phyloP scores from a whole-genome alignment of 1,140 invertebrate genomes.

The Aphelinus certus region DNA sequence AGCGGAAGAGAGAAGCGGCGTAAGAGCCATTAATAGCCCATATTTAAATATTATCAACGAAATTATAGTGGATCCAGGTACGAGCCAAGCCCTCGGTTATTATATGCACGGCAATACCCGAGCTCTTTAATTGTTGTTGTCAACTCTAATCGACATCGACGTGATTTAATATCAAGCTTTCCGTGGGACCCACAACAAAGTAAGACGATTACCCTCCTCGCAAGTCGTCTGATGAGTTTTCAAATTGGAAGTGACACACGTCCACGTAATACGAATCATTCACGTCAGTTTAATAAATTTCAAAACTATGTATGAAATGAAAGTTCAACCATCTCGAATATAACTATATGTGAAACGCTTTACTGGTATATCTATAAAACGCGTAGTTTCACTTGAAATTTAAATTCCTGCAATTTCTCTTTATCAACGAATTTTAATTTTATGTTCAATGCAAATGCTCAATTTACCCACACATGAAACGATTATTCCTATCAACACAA shows the following conservation, averaged over 20 bases:
- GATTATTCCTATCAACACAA: constrained; percentile 5
- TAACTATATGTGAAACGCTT: too few species aligned
- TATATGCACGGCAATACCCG: constrained; percentile 36
- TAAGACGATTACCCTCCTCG: too few species aligned
- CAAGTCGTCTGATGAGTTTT: too few species aligned
- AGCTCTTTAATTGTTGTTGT: constrained; percentile 58
- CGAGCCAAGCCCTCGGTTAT: constrained; percentile 46
- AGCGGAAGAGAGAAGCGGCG: constrained; percentile 36
- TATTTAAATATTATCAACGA: constrained; percentile 65
- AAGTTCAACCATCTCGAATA: too few species aligned
- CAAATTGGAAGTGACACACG: too few species aligned
- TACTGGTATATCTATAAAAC: background rate
- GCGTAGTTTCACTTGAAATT: too few species aligned
- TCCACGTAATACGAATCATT: too few species aligned
- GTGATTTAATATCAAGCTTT: constrained; percentile 58
- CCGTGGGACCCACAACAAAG: too few species aligned
- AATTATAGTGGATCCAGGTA: constrained; percentile 57
- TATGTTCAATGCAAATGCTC: constrained; percentile 1
- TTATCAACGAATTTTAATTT: background rate
- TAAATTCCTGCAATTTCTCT: too few species aligned
- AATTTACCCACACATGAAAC: constrained; percentile 8
- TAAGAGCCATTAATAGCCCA: constrained; percentile 46
- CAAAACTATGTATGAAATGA: too few species aligned
- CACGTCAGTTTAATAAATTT: too few species aligned
- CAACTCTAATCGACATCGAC: constrained; percentile 60